Conservation (phyloP, 2,888 invertebrate species). For the Lissonota sp. region DNA sequence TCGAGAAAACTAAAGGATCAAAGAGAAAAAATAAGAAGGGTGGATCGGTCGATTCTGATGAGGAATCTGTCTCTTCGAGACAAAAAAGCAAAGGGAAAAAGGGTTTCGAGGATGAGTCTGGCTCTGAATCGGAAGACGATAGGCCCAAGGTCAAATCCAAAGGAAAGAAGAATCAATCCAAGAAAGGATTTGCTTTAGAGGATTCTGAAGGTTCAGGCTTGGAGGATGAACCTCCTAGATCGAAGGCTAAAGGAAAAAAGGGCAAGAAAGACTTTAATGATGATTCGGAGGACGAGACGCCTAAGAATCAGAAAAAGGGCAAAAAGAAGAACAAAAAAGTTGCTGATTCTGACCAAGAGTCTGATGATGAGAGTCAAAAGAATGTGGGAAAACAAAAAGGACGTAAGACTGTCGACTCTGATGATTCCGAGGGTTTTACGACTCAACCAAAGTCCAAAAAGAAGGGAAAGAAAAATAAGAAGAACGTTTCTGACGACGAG, state of each 20-base stretch:
- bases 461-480: constrained; percentile 57
- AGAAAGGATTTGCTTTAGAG: constrained; percentile 68
- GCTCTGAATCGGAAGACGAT: constrained; percentile 66
- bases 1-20: constrained; percentile 83
- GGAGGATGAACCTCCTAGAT: constrained; percentile 61
- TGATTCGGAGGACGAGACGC: constrained; percentile 84
- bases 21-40: constrained; percentile 84
- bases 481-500: constrained; percentile 61
- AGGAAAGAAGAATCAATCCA: constrained; percentile 72
- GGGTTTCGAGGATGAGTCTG: constrained; percentile 46
- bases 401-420: constrained; percentile 67
- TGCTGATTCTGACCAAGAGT: constrained; percentile 71
- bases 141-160: constrained; percentile 68
- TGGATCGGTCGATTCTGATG: constrained; percentile 71
- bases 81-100: constrained; percentile 58
- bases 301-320: constrained; percentile 83
- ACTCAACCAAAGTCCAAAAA: constrained; percentile 74
- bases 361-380: constrained; percentile 56
- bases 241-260: constrained; percentile 77
- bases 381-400: constrained; percentile 70
- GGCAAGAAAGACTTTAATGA: constrained; percentile 83
- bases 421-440: constrained; percentile 69
- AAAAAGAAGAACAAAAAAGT: constrained; percentile 80
- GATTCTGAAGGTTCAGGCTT: constrained; percentile 71
- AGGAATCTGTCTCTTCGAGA: constrained; percentile 55